Base-by-base conservation (phyloP, 2,797 vertebrate genomes). In the Halcyon leucocephala region DNA sequence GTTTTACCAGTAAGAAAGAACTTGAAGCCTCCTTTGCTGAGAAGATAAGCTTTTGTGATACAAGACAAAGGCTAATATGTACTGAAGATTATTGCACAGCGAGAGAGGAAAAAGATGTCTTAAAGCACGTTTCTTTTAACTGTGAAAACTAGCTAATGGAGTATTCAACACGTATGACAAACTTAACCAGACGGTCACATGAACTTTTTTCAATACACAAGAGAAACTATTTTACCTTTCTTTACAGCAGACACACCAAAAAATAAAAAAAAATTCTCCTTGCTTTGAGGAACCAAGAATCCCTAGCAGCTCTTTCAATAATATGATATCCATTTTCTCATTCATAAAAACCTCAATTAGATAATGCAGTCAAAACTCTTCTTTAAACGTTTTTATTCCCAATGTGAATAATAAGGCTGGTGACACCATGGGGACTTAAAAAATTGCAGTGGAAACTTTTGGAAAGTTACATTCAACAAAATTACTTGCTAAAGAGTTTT, bases 31-130 rank as follows among this genome's bases (percentile, higher is more conserved):
- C 60, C 41, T 86, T 89, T 92, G 67, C 81, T 65, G 67, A 78
- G 44, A 85, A 94, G 95, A 97, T 96, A 97, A 95, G 67, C 67
- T 92, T 94, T 89, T 71, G 46, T 89, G 88, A 61, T 82, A 80
- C 37, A 80, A 44, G 39, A 80, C 49, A 67, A 89, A 67, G 58
- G 48, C 80, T 82, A 80, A 71, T 21, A 22, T 25, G 13, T 49
- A 70, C 44, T 80, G 67, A 87, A 80, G 49, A 77, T 73, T 52
- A 89, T 33, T 92, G 49, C 57, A 85, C 55, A 61, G 33, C 0
- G 0, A 89, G 60, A 82, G 24, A 84, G 31, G 48, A 61, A 74
- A 77, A 93, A 73, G 60, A 55, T 79, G 24, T 26, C 65, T 85
- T 84, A 86, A 89, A 80, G 29, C 26, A 65, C 39, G 10, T 69